A percentile compares a stretch with the other conserved stretches of the same genome.
Conservation (phyloP, 1,140 invertebrate genomes). For the Drosophila obscura region DNA sequence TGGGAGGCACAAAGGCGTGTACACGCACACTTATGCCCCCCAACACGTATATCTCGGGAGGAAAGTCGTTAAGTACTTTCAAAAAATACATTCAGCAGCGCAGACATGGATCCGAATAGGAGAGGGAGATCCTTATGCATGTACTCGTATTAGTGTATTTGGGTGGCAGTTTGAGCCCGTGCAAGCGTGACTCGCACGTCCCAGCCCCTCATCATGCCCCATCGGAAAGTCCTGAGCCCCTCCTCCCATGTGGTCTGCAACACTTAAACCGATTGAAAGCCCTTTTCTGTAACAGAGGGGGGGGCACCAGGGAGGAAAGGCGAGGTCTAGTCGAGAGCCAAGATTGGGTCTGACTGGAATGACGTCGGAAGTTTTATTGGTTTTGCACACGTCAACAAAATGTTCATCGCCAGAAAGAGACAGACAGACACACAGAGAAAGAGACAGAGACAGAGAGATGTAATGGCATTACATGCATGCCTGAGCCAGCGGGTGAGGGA, state of each 20-base stretch:
- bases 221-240: constrained; percentile 19
- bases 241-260: constrained; percentile 28
- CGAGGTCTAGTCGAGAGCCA: constrained; percentile 15
- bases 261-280: constrained; percentile 76
- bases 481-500: constrained; percentile 31
- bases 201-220: constrained; percentile 3
- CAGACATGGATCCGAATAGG: constrained; percentile 42
- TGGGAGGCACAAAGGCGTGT: no score
- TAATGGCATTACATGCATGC: constrained; percentile 77
- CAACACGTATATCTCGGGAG: no score
- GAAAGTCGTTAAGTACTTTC: constrained; percentile 79
- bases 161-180: constrained; percentile 60
- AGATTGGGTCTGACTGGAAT: constrained; percentile 69
- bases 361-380: constrained; percentile 81
- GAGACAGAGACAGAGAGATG: constrained; percentile 20
- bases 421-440: not conserved
- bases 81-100: constrained; percentile 65
- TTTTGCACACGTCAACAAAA: constrained; percentile 81
- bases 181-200: constrained; percentile 66
- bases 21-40: no score
- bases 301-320: not conserved
- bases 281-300: constrained; percentile 26
- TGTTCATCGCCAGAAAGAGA: constrained; percentile 54
- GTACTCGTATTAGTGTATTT: constrained; percentile 49
- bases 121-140: constrained; percentile 17